phyloP scores from a whole-genome alignment of 2,797 vertebrate species.

The Bradypodion ventrale region DNA sequence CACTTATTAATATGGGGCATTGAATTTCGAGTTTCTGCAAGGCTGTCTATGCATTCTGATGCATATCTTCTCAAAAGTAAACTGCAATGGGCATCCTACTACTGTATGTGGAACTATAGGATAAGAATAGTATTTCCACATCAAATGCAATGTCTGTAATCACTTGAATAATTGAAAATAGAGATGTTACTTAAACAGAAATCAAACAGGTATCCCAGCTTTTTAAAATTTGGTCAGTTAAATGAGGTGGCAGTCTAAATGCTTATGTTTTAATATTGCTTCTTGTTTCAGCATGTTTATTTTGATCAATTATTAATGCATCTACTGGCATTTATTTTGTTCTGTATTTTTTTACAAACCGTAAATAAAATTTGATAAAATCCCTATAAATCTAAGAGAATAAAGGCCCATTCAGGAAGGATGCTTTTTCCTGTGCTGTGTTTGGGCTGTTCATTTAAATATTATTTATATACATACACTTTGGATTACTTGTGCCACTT shows the following conservation, averaged over 20 bases:
- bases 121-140: background rate
- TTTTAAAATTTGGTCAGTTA: background rate
- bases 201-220: background rate
- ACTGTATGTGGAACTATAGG: background rate
- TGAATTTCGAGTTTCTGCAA: background rate
- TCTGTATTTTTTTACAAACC: constrained; percentile 2
- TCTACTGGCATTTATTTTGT: background rate
- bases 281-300: background rate
- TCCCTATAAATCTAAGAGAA: background rate
- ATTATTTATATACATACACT: background rate
- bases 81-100: background rate
- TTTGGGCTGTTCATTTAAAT: background rate
- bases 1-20: too few species aligned
- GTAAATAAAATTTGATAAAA: background rate
- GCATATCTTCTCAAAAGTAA: background rate
- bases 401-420: background rate
- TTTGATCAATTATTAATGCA: background rate
- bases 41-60: background rate
- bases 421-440: background rate
- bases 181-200: background rate
- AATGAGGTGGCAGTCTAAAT: background rate
- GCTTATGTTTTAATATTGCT: background rate
- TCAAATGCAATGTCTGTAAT: background rate
- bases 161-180: background rate
- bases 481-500: background rate